Evolutionary conservation across 2,888 invertebrate genomes (phyloP), one percentile per base, ranked within the genome.

Genomic region (Litoditis marina): DNA sequence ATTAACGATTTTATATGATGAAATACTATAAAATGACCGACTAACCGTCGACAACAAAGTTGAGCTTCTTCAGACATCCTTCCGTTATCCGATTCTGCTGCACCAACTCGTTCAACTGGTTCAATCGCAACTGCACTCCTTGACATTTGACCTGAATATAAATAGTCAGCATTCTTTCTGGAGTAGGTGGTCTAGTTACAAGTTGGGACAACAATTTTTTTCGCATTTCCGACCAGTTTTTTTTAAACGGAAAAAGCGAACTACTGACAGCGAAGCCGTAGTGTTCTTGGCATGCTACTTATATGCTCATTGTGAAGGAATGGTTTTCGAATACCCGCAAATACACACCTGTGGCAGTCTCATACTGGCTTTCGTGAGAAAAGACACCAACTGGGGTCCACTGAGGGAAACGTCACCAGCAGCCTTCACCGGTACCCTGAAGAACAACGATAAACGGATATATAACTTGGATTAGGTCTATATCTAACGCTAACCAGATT

Each of bases 1-100:
- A n/a, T n/a, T n/a, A n/a, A 8, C 6, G n/a, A 8, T 39, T 25
- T 28, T 25, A 13, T 6, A 31, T 51, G 11, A 32, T 49, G 39
- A 8, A 31, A 34, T 13, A 13, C 32, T 11, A 28, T 25, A 27
- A 32, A 49, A 34, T 30, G 31, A 39, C 39, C n/a, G 19, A n/a
- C 59, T 63, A 50, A 78, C 79, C 76, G 58, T 79, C 79, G 27
- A 79, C 78, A 8, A 79, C 74, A 63, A 69, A 79, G 54, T 79
- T 79, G 53, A 79, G 67, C 47, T 73, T 76, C 58, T 71, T 73
- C 32, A 78, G 66, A 50, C 70, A 73, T 0, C 50, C 28, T 13
- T 74, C 76, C 36, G 78, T 65, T 7, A 76, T 42, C 7, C 57
- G 63, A 6, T 57, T 36, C 16, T 71, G 61, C 16, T 58, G 55